Base-by-base conservation (phyloP, 2,888 invertebrate genomes). In the Phaedon cochleariae region DNA sequence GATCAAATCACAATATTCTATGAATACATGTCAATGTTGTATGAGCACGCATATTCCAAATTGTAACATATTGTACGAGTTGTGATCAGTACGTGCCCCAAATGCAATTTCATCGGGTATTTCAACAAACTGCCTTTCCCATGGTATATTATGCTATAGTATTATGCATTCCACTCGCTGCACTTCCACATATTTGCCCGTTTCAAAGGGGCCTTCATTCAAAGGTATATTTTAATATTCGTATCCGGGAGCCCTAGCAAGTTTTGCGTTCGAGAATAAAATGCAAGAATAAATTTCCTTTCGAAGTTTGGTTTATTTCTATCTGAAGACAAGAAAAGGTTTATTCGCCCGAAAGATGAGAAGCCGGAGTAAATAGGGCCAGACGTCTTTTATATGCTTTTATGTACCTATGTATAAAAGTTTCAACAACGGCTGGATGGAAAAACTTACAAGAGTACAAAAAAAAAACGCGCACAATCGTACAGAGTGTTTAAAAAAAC, bases 181-280 rank as follows among this genome's bases (percentile, higher is more conserved):
- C 41, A 41, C 41, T 41, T 15, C 41, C 15, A 41, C 41, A 41
- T 41, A 41, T 41, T 41, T 41, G 41, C 41, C 41, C 41, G 41
- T n/a, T 41, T 41, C 15, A 7, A 34, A 41, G 12, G 15, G 41
- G 41, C 10, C n/a, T 15, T 6, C 41, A 41, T 41, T 41, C 41
- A 41, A 41, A 41, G 41, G 41, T 41, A 41, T 41, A 41, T 41
- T 41, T 41, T 41, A 41, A 41, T 41, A 41, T 41, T 41, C 41
- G 41, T 41, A 41, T 41, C 41, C 41, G 41, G 41, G 10, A 15
- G 41, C 41, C n/a, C 15, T 1, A 41, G n/a, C 41, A n/a, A 41
- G 41, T 41, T 41, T n/a, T 15, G 41, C 41, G 15, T 41, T 41
- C 41, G 41, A 15, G 15, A 41, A 41, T 41, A 41, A n/a, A 41